A percentile compares a stretch with the other conserved stretches of the same genome.
These are phyloP conservation scores for Calvadosia cruxmelitensis DNA, from an alignment of 30 jellyfish, hydroid and myxozoan species.

Conservation along the genomic window DNA sequence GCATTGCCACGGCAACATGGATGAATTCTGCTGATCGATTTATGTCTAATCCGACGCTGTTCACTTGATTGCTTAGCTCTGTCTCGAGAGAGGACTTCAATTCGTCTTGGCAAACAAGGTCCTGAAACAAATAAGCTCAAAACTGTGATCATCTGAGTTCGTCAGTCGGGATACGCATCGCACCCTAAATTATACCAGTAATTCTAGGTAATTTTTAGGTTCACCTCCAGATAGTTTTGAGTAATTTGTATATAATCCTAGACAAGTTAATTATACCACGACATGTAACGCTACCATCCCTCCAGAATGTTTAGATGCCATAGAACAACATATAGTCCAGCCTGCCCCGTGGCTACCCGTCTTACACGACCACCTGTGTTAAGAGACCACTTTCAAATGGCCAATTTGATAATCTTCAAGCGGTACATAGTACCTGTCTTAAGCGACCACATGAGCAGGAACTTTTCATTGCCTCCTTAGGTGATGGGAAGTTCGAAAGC, in stretches of 20 bases:
- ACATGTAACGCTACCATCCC: too few relatives aligned
- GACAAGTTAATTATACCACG: neutral
- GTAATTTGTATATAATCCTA: neutral
- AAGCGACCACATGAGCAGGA: too few relatives aligned
- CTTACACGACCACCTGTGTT: too few relatives aligned
- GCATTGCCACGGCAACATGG: conserved; percentile 61
- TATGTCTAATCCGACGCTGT: conserved; percentile 87
- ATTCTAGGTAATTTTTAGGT: neutral
- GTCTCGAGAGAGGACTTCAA: conserved; percentile 48
- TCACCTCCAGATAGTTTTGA: neutral
- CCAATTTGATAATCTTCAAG: too few relatives aligned
- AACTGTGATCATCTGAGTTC: neutral
- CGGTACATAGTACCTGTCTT: too few relatives aligned
- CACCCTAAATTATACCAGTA: too few relatives aligned
- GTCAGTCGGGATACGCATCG: conserved; percentile 2
- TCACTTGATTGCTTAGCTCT: conserved; percentile 78
- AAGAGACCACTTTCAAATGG: too few relatives aligned
- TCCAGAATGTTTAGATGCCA: too few relatives aligned
- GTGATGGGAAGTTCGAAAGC: too few relatives aligned
- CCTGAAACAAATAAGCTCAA: conserved; percentile 24
- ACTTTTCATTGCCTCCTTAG: too few relatives aligned
- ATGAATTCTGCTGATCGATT: conserved; percentile 71
- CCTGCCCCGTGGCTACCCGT: too few relatives aligned
- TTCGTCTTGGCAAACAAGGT: conserved; percentile 58
- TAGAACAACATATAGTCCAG: too few relatives aligned